Conservation (phyloP, 2,888 invertebrate species). For the Tipula lateralis region DNA sequence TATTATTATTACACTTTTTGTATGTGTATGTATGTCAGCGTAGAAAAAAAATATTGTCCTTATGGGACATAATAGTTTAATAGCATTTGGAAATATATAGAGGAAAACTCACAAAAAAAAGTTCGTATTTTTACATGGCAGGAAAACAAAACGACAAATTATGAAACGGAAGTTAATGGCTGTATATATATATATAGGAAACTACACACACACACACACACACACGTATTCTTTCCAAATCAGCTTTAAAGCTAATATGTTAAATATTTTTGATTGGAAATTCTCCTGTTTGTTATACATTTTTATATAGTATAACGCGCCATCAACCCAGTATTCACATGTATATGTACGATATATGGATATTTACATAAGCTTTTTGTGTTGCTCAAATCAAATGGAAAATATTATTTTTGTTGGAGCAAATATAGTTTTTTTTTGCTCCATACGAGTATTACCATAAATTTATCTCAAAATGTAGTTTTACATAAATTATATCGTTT, state of each 20-base stretch:
- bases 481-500: not conserved
- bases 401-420: not conserved
- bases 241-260: too few species aligned
- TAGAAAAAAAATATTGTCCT: not conserved
- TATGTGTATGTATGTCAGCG: not conserved
- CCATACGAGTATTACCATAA: not conserved
- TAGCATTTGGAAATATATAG: not conserved
- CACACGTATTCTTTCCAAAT: not conserved
- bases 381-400: not conserved
- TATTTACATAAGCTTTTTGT: not conserved
- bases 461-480: not conserved
- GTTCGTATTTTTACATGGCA: not conserved
- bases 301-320: not conserved
- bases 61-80: conserved; percentile 1
- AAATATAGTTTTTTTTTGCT: not conserved
- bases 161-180: not conserved
- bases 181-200: not conserved
- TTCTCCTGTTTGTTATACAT: not conserved
- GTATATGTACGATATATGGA: not conserved
- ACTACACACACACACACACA: not conserved
- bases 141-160: not conserved
- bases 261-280: not conserved
- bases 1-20: not conserved
- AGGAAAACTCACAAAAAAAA: not conserved
- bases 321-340: not conserved